Conservation (phyloP, 2,113 vertebrate species). For the Zosterops hypoxanthus region DNA sequence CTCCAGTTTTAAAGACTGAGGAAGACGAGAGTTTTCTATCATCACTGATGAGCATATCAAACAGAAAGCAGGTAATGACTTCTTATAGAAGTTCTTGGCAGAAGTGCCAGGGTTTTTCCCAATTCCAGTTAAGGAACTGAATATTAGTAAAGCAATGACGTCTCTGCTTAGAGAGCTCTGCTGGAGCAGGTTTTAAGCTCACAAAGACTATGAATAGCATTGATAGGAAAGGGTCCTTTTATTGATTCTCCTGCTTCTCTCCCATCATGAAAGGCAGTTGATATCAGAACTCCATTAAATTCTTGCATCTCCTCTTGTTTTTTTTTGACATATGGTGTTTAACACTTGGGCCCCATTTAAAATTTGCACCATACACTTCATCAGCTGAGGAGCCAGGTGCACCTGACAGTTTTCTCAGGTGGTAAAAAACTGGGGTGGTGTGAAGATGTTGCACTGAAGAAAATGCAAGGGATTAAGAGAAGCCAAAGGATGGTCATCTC, state of each 20-base stretch:
- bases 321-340: neutral
- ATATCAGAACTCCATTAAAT: neutral
- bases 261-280: neutral
- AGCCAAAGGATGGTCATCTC: neutral
- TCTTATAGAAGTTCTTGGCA: neutral
- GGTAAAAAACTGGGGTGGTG: neutral
- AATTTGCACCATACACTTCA: neutral
- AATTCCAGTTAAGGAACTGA: neutral
- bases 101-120: neutral
- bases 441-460: neutral
- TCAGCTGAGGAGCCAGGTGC: neutral
- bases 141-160: neutral
- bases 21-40: neutral
- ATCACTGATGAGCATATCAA: neutral
- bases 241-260: neutral
- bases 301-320: neutral
- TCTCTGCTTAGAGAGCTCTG: neutral
- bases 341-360: neutral
- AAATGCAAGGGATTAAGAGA: neutral
- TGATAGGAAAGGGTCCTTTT: neutral
- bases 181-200: neutral
- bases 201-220: neutral
- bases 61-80: neutral
- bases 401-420: neutral
- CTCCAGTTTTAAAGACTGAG: neutral